Conservation (phyloP, 2,888 invertebrate genomes). For the Drosophila cracens region DNA sequence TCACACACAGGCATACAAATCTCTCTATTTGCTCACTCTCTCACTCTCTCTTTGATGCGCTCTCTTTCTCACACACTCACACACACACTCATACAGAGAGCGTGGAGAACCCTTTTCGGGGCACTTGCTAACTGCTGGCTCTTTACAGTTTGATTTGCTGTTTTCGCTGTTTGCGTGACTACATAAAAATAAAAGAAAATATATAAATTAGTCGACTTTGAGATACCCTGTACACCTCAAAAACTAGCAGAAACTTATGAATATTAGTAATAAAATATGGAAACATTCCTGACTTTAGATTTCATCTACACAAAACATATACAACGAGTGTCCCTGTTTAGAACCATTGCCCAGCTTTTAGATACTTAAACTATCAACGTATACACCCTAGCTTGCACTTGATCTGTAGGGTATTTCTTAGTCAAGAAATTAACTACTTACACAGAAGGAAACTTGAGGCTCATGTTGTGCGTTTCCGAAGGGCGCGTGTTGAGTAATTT, state of each 20-base stretch:
- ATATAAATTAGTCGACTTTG: not conserved
- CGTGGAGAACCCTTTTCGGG: conserved; percentile 24
- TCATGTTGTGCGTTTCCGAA: conserved; percentile 32
- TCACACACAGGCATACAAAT: conserved; percentile 36
- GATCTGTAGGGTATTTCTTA: not conserved
- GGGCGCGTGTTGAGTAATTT: conserved; percentile 64
- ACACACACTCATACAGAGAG: not conserved
- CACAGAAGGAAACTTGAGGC: conserved; percentile 29
- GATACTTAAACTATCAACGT: too few species aligned
- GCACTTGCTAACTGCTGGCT: conserved; percentile 56
- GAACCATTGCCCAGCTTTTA: not conserved
- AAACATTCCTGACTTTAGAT: not conserved
- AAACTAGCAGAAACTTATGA: not conserved
- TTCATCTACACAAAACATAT: not conserved
- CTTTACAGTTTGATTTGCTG: conserved; percentile 55
- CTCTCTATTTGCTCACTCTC: not conserved
- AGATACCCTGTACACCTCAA: conserved; percentile 10
- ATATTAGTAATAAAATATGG: not conserved
- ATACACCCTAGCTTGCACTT: not conserved
- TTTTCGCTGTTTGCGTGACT: conserved; percentile 43
- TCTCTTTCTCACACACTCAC: not conserved
- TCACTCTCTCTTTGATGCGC: not conserved
- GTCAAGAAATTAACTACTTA: conserved; percentile 34
- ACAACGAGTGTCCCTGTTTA: fast-evolving
- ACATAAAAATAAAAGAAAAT: not conserved